Base-by-base conservation (phyloP, 1,140 invertebrate species). In the Tetragonula clypearis region DNA sequence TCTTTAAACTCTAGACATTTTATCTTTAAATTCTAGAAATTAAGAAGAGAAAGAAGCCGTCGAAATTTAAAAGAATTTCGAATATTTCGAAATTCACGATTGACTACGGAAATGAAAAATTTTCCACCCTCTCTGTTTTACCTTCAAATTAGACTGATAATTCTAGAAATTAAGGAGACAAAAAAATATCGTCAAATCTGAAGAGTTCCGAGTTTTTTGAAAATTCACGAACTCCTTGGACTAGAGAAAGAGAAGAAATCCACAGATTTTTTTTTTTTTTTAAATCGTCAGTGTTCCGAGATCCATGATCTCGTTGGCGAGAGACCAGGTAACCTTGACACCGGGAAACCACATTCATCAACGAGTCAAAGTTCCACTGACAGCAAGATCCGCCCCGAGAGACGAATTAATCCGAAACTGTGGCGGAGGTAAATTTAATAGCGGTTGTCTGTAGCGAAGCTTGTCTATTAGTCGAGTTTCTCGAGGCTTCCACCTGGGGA, bases 401-500 rank as follows among this genome's bases (percentile, higher is more conserved):
- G 60, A 53, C 12, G 49, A 79, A 79, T 68, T 79, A 79, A 79
- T 17, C 19, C 21, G 49, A 21, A 56, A 68, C 49, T 23, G 49
- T 68, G 35, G 19, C 62, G 4, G 60, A 77, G 41, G 55, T 53
- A 68, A 68, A 79, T 56, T 79, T 79, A 55, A n/a, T 49, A 79
- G 21, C 49, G n/a, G 11, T 11, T 17, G n/a, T 68, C 41, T 4
- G 21, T 65, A 17, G 21, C 56, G 56, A 78, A 65, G 66, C 62
- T 53, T 11, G 41, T 53, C 21, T n/a, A 78, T 78, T 78, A 75
- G 21, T 11, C 35, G 26, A 53, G 60, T 65, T 79, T 53, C 65
- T 79, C 41, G 41, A 56, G 15, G 19, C 21, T 71, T 35, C 53
- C 55, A 71, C 66, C 53, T 71, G 23, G n/a, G 26, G 55, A 49